phyloP scores from a whole-genome alignment of 2,797 vertebrate species.

The Enteromius unitaeniatus region DNA sequence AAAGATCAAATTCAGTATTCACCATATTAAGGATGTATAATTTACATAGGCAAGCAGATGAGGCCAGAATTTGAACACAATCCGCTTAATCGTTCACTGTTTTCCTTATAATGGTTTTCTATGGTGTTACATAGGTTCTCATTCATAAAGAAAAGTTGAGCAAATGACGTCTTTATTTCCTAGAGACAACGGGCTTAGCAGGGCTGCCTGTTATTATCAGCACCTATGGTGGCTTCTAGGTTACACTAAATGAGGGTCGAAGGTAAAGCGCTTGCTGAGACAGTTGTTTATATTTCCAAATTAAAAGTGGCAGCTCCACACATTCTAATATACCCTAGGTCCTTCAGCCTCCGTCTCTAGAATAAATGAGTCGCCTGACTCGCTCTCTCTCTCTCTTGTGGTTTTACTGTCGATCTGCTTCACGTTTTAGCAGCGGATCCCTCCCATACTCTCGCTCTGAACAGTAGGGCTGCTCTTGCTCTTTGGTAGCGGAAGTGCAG shows the following conservation, averaged over 20 bases:
- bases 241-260: conserved; percentile 57
- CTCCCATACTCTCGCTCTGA: not conserved
- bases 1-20: too few relatives aligned
- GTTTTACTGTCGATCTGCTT: conserved; percentile 6
- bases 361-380: conserved; percentile 50
- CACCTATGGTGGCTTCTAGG: conserved; percentile 36
- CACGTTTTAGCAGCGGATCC: not conserved
- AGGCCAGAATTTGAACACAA: too few relatives aligned
- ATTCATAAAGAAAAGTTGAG: conserved; percentile 40
- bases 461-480: not conserved
- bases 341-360: conserved; percentile 27
- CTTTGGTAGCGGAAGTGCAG: not conserved
- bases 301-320: conserved; percentile 55
- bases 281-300: conserved; percentile 62
- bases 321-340: conserved; percentile 48
- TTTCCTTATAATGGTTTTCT: too few relatives aligned
- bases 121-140: not conserved
- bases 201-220: conserved; percentile 47
- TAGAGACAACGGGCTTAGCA: conserved; percentile 24
- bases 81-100: too few relatives aligned
- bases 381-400: not conserved
- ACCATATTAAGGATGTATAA: too few relatives aligned
- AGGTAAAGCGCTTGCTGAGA: conserved; percentile 44
- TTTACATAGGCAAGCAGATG: too few relatives aligned
- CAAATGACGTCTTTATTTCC: conserved; percentile 53